Evolutionary conservation across 1,140 invertebrate genomes (phyloP).

Genomic region (honey bee (Apis mellifera)): DNA sequence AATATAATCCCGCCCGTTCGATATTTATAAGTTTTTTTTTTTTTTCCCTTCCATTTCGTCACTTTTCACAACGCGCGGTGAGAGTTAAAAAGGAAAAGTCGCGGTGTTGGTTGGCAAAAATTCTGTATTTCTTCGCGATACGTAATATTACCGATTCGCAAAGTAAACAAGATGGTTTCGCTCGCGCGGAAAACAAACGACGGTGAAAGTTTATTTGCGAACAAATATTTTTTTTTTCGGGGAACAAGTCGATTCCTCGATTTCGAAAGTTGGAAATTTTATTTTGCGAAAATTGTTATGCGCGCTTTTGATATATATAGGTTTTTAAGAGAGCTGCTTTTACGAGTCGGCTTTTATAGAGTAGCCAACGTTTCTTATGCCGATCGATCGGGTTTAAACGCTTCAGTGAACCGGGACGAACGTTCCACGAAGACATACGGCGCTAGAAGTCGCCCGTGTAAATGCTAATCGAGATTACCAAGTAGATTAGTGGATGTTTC

Average conservation of each 20-base stretch:
- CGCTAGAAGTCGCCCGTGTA: conserved; percentile 24
- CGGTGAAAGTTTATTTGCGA: conserved; percentile 4
- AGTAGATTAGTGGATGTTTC: conserved; percentile 27
- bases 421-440: conserved; percentile 11
- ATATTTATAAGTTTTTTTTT: neutral
- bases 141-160: neutral
- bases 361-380: neutral
- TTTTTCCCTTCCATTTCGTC: no score
- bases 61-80: no score
- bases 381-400: conserved; percentile 44
- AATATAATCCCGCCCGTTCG: neutral
- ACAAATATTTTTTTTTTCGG: no score
- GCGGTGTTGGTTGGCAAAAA: neutral
- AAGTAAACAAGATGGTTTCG: neutral
- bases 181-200: neutral
- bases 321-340: no score
- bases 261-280: neutral
- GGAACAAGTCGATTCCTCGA: neutral
- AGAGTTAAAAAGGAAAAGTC: neutral
- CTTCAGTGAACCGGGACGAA: conserved; percentile 28
- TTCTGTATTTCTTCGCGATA: neutral
- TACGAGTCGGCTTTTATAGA: conserved; percentile 17
- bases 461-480: conserved; percentile 49
- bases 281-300: neutral
- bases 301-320: no score